Conservation (phyloP, 2,888 invertebrate species). For the Cotesia congregata region DNA sequence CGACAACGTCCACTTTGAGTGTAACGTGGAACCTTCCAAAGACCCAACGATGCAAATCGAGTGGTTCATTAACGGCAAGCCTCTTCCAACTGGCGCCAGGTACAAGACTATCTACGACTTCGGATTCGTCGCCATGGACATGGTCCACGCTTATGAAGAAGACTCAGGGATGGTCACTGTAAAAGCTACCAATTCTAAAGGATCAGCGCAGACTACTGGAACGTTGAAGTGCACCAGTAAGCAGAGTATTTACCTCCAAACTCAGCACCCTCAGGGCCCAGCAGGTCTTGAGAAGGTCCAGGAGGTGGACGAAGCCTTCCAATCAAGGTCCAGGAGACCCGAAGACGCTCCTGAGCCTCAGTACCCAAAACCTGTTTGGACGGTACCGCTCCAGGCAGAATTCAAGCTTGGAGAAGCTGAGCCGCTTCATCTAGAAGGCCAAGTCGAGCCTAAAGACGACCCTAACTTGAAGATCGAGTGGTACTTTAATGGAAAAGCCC, state of each 20-base stretch:
- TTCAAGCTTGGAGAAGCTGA: slow-evolving; percentile 86
- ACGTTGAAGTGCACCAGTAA: slow-evolving; percentile 88
- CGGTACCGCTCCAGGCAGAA: slow-evolving; percentile 84
- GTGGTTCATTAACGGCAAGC: slow-evolving; percentile 96
- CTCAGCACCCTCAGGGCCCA: slow-evolving; percentile 95
- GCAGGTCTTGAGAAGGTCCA: slow-evolving; percentile 91
- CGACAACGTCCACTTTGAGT: slow-evolving; percentile 91
- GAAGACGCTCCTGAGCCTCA: slow-evolving; percentile 81
- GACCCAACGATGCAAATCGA: slow-evolving; percentile 92
- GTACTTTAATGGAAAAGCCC: slow-evolving; percentile 92
- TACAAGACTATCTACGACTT: slow-evolving; percentile 96
- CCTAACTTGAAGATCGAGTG: slow-evolving; percentile 92
- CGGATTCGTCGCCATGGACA: slow-evolving; percentile 93
- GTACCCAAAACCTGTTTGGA: slow-evolving; percentile 89
- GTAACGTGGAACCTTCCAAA: slow-evolving; percentile 91
- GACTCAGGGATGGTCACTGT: slow-evolving; percentile 94
- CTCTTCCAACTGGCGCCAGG: slow-evolving; percentile 88
- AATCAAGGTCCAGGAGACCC: slow-evolving; percentile 80
- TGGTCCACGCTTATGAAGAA: slow-evolving; percentile 89
- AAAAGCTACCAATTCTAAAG: slow-evolving; percentile 90
- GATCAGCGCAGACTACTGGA: slow-evolving; percentile 91
- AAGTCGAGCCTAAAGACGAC: slow-evolving; percentile 94
- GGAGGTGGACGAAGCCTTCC: slow-evolving; percentile 87
- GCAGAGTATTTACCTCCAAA: slow-evolving; percentile 85
- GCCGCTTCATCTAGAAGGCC: slow-evolving; percentile 92